Base-by-base conservation (phyloP, 2,113 vertebrate genomes). In the Aldabrachelys gigantea region DNA sequence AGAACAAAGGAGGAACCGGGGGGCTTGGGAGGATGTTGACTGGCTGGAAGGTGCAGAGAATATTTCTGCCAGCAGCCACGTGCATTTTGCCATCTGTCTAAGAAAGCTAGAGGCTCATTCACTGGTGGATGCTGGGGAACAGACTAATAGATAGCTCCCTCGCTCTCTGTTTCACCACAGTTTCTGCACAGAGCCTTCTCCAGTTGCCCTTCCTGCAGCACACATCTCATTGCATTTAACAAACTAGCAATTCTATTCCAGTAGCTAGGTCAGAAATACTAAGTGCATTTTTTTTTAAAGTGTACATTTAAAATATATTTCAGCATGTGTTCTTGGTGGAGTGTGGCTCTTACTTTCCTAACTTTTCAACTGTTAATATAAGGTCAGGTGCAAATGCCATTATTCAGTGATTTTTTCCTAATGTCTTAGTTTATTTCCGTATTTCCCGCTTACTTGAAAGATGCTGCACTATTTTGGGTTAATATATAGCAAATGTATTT, bases 381-480 rank as follows among this genome's bases (percentile, higher is more conserved):
- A 29, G 4, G n/a, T 29, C 11, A 2, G 1, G 25, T 65, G 24
- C 13, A 93, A 79, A 9, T 47, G 22, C 57, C 76, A 95, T 44
- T 3, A 78, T 84, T 90, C 2, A 1, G 5, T 54, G 25, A 92
- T 85, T 79, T 56, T 41, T 79, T 52, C 56, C 22, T 1, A n/a
- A 35, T 57, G 69, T 47, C 72, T 85, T 52, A 49, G 21, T 38
- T 85, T 85, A 78, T 56, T 79, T 5, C 6, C 47, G 90, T 7
- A 6, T 89, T 89, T 65, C 56, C 1, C 56, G 10, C 85, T 91
- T 84, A 10, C 91, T 89, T 83, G 85, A 87, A 93, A 96, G 90
- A 81, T 62, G 84, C 7, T 57, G 87, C 5, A 14, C 27, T 78
- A 2, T 62, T 87, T 25, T 86, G 87, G 8, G 21, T 78, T 56